A percentile compares a stretch with the other conserved stretches of the same genome.
These are phyloP conservation scores for Drosophila buzzatii DNA, from an alignment of 2,888 invertebrate genomes.

Conservation along the genomic window DNA sequence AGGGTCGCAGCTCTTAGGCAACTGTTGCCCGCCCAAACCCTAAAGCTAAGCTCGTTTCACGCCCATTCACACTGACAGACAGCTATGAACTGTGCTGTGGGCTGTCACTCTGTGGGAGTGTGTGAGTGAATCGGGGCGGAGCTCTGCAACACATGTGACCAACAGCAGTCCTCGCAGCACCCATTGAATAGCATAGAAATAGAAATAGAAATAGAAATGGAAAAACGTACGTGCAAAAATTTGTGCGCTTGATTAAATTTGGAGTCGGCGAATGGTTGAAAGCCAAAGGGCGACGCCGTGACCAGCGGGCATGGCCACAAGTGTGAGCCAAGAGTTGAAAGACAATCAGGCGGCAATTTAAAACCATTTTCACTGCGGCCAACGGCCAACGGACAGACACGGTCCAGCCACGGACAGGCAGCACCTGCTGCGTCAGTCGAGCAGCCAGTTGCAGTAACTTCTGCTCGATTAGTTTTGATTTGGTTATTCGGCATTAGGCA, in stretches of 20 bases:
- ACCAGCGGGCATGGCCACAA: constrained; percentile 63
- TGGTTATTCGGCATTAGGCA: constrained; percentile 76
- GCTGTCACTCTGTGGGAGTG: neutral
- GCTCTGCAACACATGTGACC: constrained; percentile 64
- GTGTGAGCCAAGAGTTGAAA: constrained; percentile 73
- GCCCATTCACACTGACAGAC: constrained; percentile 73
- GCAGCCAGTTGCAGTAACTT: constrained; percentile 68
- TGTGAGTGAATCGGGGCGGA: neutral
- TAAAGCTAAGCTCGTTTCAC: constrained; percentile 54
- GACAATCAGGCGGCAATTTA: constrained; percentile 80
- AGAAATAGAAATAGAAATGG: constrained; percentile 69
- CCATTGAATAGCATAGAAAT: constrained; percentile 73
- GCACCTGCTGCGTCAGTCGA: constrained; percentile 50
- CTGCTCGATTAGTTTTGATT: constrained; percentile 81
- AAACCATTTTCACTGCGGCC: constrained; percentile 75
- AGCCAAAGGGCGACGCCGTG: constrained; percentile 42
- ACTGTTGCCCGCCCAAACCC: constrained; percentile 64
- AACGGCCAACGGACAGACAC: constrained; percentile 42
- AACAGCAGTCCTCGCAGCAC: constrained; percentile 34
- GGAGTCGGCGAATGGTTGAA: constrained; percentile 46
- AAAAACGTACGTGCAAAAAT: constrained; percentile 79
- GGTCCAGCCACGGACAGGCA: constrained; percentile 10
- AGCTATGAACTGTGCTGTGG: neutral
- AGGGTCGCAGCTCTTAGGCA: constrained; percentile 69
- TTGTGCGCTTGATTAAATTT: constrained; percentile 81